phyloP scores from a whole-genome alignment of 2,113 vertebrate species.

The Chionis minor region DNA sequence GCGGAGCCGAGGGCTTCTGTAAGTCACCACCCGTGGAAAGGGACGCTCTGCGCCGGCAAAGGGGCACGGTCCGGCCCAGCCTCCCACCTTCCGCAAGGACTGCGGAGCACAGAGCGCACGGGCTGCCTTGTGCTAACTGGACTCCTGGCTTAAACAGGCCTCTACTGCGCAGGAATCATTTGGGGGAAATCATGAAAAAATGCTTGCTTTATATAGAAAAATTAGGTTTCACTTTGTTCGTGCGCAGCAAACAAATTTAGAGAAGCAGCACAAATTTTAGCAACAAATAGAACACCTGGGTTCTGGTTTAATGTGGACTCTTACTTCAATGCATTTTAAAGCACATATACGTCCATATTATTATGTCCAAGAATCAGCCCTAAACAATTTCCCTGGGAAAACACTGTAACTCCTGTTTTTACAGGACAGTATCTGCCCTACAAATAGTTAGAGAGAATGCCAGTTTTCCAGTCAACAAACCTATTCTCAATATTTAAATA shows the following conservation, averaged over 20 bases:
- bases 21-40: too few relatives aligned
- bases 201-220: not conserved
- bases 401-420: rapidly evolving
- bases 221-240: too few relatives aligned
- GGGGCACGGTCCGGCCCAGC: rapidly evolving
- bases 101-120: rapidly evolving
- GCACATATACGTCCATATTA: rapidly evolving
- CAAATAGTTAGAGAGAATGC: not conserved
- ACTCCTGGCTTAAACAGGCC: too few relatives aligned
- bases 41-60: not conserved
- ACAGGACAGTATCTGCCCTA: not conserved
- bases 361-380: not conserved
- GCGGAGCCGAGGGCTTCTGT: rapidly evolving
- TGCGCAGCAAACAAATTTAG: not conserved
- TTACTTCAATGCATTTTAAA: not conserved
- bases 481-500: too few relatives aligned
- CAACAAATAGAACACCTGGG: not conserved
- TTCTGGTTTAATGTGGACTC: not conserved
- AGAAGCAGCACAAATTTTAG: not conserved
- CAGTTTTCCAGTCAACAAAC: not conserved
- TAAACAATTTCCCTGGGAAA: not conserved
- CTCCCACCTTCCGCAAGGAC: not conserved
- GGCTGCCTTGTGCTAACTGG: not conserved
- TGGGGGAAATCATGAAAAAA: not conserved
- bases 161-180: not conserved